Evolutionary conservation across 2,888 invertebrate genomes (phyloP), one percentile per base, ranked within the genome.

Genomic region (Cataglyphis altisquamis): DNA sequence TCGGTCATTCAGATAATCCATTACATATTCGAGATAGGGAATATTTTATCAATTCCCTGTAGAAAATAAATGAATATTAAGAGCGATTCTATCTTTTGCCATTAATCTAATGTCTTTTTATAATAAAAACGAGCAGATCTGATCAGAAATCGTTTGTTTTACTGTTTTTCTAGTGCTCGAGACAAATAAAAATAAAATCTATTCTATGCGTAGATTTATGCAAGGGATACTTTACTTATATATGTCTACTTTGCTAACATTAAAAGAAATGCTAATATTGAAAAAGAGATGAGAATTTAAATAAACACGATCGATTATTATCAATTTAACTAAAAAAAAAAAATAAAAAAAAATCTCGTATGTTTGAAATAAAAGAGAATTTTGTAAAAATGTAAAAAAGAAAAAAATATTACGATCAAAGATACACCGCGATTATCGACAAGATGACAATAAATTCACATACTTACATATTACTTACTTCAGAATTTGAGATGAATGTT

Each of bases 1-100:
- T 77, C 68, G 29, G 39, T 68, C 68, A 57, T 68, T 77, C 29
- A 57, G 41, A 68, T 57, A 68, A 77, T 68, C 68, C 55, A 68
- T 77, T 57, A 68, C n/a, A 52, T 52, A 52, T 57, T 39, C n/a
- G 41, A 77, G 10, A 57, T 41, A n/a, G n/a, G 21, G 32, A 57
- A 77, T 57, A 68, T 41, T 57, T 77, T 41, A 68, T 77, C 68
- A 32, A 21, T 68, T 68, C 0, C 3, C 41, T 9, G 55, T 6
- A 21, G 10, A 41, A 29, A 48, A 39, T 36, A 41, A 57, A 68
- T 25, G 15, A 41, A 67, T 48, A 48, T 66, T 57, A n/a, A 41
- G 9, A 39, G n/a, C 29, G 36, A 52, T n/a, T 32, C 8, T 48
- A 52, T 41, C 15, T 45, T 21, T 25, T 3, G 12, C 10, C n/a